phyloP scores from a whole-genome alignment of 2,113 vertebrate species.

The Ranitomeya variabilis region DNA sequence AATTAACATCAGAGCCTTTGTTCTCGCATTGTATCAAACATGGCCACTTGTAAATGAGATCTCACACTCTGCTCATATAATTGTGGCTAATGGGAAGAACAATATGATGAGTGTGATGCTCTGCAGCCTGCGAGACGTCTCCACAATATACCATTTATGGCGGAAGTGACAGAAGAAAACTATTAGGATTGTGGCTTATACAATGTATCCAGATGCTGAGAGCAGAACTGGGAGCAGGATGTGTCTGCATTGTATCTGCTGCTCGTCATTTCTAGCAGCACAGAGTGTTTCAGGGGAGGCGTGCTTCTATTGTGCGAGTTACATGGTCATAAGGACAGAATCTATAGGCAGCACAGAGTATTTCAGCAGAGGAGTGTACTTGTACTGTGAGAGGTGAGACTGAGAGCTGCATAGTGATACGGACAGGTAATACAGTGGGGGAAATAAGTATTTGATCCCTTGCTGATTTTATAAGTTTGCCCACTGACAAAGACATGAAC shows the following conservation, averaged over 20 bases:
- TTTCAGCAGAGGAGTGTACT: background rate
- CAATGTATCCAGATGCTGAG: background rate
- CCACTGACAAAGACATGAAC: too few species aligned
- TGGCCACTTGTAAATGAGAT: slow-evolving; percentile 37
- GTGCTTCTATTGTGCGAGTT: background rate
- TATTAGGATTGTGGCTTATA: background rate
- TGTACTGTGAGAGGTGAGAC: too few species aligned
- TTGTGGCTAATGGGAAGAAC: background rate
- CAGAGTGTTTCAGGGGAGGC: background rate
- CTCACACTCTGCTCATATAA: slow-evolving; percentile 21
- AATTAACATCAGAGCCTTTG: slow-evolving; percentile 51
- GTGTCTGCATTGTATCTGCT: background rate
- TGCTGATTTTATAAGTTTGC: too few species aligned
- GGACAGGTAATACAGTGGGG: too few species aligned
- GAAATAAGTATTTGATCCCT: too few species aligned
- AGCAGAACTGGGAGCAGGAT: background rate
- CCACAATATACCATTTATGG: background rate
- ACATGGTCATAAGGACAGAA: background rate
- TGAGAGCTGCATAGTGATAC: too few species aligned
- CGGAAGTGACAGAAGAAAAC: background rate
- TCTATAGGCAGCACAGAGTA: background rate
- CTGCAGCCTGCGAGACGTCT: background rate
- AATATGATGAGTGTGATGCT: background rate
- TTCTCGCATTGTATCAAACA: slow-evolving; percentile 45
- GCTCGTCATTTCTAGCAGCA: background rate